Conservation (phyloP, 2,113 vertebrate species). For the Pionites leucogaster region DNA sequence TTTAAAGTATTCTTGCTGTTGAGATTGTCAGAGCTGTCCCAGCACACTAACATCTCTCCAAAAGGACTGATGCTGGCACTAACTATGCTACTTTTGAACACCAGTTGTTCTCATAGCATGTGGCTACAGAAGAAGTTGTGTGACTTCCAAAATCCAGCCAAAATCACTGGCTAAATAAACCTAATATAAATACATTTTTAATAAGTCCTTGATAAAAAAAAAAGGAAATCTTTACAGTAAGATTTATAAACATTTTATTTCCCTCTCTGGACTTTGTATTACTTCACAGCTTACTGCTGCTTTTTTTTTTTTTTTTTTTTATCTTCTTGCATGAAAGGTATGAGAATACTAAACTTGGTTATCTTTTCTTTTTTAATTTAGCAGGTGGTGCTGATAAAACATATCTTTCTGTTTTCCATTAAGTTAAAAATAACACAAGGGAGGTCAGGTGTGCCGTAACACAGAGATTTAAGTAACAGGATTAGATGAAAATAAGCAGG, state of each 20-base stretch:
- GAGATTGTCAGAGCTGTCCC: background rate
- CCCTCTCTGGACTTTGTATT: background rate
- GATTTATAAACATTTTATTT: background rate
- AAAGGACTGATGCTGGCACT: background rate
- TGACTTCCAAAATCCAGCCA: background rate
- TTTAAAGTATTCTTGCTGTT: background rate
- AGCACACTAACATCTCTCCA: background rate
- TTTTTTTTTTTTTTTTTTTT: background rate
- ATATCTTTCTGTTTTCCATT: background rate
- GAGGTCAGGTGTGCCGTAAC: background rate
- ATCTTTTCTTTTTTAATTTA: background rate
- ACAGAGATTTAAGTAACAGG: constrained; percentile 22
- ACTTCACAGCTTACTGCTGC: background rate
- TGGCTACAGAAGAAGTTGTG: background rate
- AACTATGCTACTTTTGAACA: background rate
- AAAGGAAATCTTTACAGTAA: background rate
- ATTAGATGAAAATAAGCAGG: background rate
- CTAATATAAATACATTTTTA: background rate
- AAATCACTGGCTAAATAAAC: background rate
- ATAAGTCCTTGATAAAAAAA: background rate
- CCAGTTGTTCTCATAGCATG: background rate
- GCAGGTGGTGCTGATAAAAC: constrained; percentile 8
- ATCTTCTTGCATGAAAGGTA: background rate
- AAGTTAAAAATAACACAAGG: constrained; percentile 48
- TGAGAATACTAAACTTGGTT: background rate